Base-by-base conservation (phyloP, 1,140 invertebrate species). In the Hetaerina americana region DNA sequence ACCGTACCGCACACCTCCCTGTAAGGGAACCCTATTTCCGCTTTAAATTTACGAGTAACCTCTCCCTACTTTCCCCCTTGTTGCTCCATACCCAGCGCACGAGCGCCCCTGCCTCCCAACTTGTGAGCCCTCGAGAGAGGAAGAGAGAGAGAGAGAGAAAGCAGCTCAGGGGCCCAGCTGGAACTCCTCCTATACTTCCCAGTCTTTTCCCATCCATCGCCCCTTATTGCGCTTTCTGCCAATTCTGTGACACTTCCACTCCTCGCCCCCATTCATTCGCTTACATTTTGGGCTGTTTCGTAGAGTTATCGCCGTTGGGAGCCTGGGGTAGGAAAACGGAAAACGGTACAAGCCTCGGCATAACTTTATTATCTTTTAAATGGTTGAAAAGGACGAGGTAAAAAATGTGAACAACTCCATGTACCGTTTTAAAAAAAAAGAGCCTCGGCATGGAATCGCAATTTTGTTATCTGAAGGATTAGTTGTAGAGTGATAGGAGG, bases 41-140 rank as follows among this genome's bases (percentile, higher is more conserved):
- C 40, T n/a, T 1, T 57, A n/a, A 10, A 57, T 57, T 57, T 57
- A 57, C 40, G 40, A 57, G 40, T n/a, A n/a, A 57, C 78, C 76
- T 77, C 75, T 74, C 75, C 76, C 76, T 75, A 75, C 77, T 76
- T 74, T 73, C 74, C 75, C 74, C 73, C 71, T 73, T 69, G 72
- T 72, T 29, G 8, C 69, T 71, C 70, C 66, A 73, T 66, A 69
- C 74, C 70, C 74, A 72, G 27, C 74, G 72, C 76, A 72, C n/a
- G 70, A 69, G 69, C 31, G 31, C 49, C 57, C n/a, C 73, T 68
- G 10, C 26, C 10, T 27, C 66, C 66, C 26, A 81, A 81, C 81
- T 81, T 81, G 81, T 80, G 78, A 73, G 78, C 75, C 68, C 72
- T 25, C 22, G 22, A 66, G 68, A 66, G 68, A 27, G 26, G 73